These are phyloP conservation scores for Triplophysa yarkandensis DNA, from an alignment of 2,797 vertebrate genomes.

Conservation along the genomic window DNA sequence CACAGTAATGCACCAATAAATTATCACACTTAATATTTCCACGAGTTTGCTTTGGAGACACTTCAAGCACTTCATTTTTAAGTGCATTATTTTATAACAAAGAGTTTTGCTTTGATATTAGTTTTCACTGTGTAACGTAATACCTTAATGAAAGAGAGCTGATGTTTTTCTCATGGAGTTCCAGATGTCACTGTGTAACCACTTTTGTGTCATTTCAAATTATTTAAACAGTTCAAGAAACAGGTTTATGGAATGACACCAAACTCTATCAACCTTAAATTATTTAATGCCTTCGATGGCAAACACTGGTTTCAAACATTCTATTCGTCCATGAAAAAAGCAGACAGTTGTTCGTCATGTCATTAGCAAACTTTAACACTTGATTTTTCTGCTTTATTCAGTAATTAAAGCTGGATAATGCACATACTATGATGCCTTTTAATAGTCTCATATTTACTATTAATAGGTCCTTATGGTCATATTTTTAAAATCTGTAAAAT, in stretches of 20 bases:
- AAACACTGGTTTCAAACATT: background rate
- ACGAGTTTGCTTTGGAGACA: background rate
- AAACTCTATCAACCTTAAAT: slow-evolving; percentile 17
- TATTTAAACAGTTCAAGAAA: slow-evolving; percentile 11
- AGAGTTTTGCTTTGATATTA: background rate
- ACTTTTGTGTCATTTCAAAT: background rate
- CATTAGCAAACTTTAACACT: slow-evolving; percentile 6
- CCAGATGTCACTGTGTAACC: background rate
- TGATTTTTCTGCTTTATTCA: background rate
- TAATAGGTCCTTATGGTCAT: slow-evolving; percentile 65
- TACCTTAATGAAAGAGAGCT: background rate
- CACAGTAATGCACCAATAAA: background rate
- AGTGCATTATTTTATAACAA: background rate
- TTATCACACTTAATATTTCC: background rate
- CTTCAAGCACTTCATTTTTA: slow-evolving; percentile 14
- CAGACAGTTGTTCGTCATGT: background rate
- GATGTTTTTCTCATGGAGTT: slow-evolving; percentile 4
- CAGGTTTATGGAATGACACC: slow-evolving; percentile 3
- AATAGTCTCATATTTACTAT: slow-evolving; percentile 61
- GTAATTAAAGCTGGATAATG: too few relatives aligned
- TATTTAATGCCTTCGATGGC: slow-evolving; percentile 4
- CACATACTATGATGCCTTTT: slow-evolving; percentile 48
- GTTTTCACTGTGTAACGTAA: slow-evolving; percentile 9
- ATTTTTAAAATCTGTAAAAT: slow-evolving; percentile 30
- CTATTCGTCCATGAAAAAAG: background rate